Base-by-base conservation (phyloP, 2,797 vertebrate species). In the Sebastolobus altivelis region DNA sequence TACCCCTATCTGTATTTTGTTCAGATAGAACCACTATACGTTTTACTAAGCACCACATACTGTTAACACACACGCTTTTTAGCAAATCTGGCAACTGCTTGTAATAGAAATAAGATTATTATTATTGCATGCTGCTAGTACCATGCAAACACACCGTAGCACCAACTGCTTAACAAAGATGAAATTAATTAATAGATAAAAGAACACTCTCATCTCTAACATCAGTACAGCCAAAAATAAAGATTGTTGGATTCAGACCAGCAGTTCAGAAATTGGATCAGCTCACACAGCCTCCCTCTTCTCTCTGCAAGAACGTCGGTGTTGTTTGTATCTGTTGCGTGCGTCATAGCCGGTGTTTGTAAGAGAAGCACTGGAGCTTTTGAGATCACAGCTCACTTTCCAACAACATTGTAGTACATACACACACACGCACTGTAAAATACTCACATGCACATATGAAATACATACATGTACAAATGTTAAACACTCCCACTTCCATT, bases 261-360 rank as follows among this genome's bases (percentile, higher is more conserved):
- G 18, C 22, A 38, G 25, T 13, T 49, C 27, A 72, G 33, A 60
- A 66, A 35, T 33, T 5, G 31, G 31, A 75, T 80, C 22, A 46
- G 5, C 37, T 82, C 61, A 38, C 33, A 46, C 58, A 22, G 3
- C 33, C 52, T 43, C 22, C 6, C 3, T 62, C 52, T 43, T 49
- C 14, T 40, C 9, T 78, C 22, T 72, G 55, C 13, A n/a, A 33
- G 33, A 37, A 22, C 9, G n/a, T 40, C 1, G 37, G 33, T 75
- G 38, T n/a, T 76, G 77, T 25, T 56, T 77, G 38, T 66, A 40
- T 71, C 18, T 63, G 13, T 10, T 40, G 46, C 35, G 3, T 56
- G 13, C 14, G 6, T 85, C 79, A 54, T 58, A 29, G 55, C 56
- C 72, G 65, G 75, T 71, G 75, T 72, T 59, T 72, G 55, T 35